Base-by-base conservation (phyloP, 2,888 invertebrate species). In the Sympetrum striolatum region DNA sequence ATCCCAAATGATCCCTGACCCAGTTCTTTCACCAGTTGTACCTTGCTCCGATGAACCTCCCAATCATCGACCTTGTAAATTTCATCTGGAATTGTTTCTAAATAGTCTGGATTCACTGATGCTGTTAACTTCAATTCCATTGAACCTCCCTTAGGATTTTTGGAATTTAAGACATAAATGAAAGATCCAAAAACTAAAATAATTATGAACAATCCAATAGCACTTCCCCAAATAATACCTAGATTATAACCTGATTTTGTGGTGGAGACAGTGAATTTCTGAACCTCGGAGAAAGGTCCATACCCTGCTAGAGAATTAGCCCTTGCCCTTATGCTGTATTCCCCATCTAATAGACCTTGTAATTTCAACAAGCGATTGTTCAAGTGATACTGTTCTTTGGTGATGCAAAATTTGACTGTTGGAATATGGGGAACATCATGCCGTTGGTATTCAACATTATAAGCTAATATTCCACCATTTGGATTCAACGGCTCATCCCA, bases 281-380 rank as follows among this genome's bases (percentile, higher is more conserved):
- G 90, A 2, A 90, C 79, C 44, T 82, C 12, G 44, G 94, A 94
- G 91, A 93, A 94, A 2, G 91, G 92, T 0, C 97, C 97, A 90
- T 95, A 95, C 58, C 97, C 97, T 81, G 97, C 97, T 91, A 98
- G 95, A 18, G 98, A 97, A 90, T 96, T 96, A 10, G 98, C 97
- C 91, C 95, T 95, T 18, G 98, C 95, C 91, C 95, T 95, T 90
- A 98, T 94, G 92, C 97, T 97, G 94, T 98, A 98, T 94, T 97
- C 98, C 44, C 98, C 98, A 64, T 97, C 95, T 80, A 95, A 94
- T 58, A 97, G 93, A 92, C 95, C 95, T 22, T 91, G 92, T 1
- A 95, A 92, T 37, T 92, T 92, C 90, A 93, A 93, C 12, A 91
- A 92, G 44, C 92, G 92, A 22, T 92, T 92, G 64, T 92, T 92